These are phyloP conservation scores for Nothocercus nigrocapillus DNA, from an alignment of 2,113 vertebrate genomes.

Conservation along the genomic window DNA sequence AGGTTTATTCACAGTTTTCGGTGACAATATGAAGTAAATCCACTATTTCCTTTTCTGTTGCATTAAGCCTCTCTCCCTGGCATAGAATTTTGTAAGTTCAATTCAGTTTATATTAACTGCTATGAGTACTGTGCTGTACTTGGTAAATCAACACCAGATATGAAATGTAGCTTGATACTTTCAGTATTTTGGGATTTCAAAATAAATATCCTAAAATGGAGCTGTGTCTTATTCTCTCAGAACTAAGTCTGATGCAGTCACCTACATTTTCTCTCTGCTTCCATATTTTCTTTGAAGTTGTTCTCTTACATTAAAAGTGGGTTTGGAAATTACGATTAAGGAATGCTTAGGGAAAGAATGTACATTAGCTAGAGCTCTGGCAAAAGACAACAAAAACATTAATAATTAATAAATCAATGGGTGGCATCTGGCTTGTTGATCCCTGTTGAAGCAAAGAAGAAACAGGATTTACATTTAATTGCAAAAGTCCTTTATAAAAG, in stretches of 20 bases:
- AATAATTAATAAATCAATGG: background rate
- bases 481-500: background rate
- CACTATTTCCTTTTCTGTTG: background rate
- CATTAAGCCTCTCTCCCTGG: background rate
- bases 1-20: no score
- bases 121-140: background rate
- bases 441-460: background rate
- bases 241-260: background rate
- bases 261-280: background rate
- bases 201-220: background rate
- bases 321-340: background rate
- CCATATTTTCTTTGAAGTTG: background rate
- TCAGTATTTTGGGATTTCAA: background rate
- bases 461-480: constrained; percentile 22
- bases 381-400: background rate
- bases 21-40: background rate
- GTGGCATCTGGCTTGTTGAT: background rate
- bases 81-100: background rate
- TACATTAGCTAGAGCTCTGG: background rate
- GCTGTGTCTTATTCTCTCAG: background rate
- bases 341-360: background rate
- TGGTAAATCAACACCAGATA: background rate
- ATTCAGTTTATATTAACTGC: background rate
- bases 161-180: background rate
- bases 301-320: background rate